Conservation (phyloP, 2,888 invertebrate genomes). For the Creontiades dilutus region DNA sequence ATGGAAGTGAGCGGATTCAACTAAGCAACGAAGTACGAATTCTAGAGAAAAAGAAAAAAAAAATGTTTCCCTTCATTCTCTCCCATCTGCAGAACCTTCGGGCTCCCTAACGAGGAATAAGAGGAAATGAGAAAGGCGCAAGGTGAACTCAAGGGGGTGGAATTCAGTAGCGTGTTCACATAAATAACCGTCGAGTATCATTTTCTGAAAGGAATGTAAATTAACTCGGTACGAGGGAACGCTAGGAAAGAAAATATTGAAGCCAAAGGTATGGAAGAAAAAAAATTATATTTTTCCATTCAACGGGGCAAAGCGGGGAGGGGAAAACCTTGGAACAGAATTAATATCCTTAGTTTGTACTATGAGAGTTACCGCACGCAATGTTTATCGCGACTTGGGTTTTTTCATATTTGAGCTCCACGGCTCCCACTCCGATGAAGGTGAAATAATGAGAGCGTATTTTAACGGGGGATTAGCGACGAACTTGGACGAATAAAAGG, state of each 20-base stretch:
- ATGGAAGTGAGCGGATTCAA: slow-evolving; percentile 19
- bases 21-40: background rate
- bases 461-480: background rate
- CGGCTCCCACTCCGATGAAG: background rate
- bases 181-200: slow-evolving; percentile 65
- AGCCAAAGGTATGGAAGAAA: slow-evolving; percentile 48
- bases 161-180: slow-evolving; percentile 65
- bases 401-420: slow-evolving; percentile 48
- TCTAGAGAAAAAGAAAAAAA: background rate
- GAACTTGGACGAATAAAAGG: no score
- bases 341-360: slow-evolving; percentile 63
- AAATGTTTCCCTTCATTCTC: slow-evolving; percentile 8
- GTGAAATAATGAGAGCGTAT: slow-evolving; percentile 61
- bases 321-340: slow-evolving; percentile 57
- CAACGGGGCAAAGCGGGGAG: slow-evolving; percentile 45
- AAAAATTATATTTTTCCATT: slow-evolving; percentile 63
- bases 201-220: slow-evolving; percentile 67
- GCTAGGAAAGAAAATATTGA: slow-evolving; percentile 13
- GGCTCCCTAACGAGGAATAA: background rate
- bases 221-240: slow-evolving; percentile 47
- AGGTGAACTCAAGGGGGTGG: slow-evolving; percentile 38
- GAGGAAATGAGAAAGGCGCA: slow-evolving; percentile 58
- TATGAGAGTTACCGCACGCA: slow-evolving; percentile 53
- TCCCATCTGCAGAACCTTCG: slow-evolving; percentile 23
- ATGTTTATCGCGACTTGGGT: slow-evolving; percentile 56